phyloP scores from a whole-genome alignment of 2,797 vertebrate species.

The Gila robusta region DNA sequence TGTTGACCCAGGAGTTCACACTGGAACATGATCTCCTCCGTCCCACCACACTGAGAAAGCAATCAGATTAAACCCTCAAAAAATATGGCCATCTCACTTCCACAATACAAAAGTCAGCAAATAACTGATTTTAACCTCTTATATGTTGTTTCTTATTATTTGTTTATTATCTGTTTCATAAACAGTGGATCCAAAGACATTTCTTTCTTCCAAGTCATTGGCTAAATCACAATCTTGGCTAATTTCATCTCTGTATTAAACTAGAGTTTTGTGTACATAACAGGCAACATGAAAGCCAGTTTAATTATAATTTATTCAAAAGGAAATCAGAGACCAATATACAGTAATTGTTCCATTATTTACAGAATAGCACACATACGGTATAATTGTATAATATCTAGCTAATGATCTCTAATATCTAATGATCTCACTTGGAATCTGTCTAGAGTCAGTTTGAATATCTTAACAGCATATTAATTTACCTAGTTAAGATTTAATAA shows the following conservation, averaged over 20 bases:
- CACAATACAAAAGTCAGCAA: constrained; percentile 87
- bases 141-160: constrained; percentile 72
- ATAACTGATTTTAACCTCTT: constrained; percentile 89
- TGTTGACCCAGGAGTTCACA: constrained; percentile 92
- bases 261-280: not conserved
- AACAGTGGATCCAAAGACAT: not conserved
- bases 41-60: constrained; percentile 91
- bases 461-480: not conserved
- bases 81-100: constrained; percentile 91
- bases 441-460: not conserved
- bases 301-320: not conserved
- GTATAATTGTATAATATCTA: not conserved
- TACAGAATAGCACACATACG: not conserved
- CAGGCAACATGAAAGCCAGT: not conserved
- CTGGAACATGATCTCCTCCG: constrained; percentile 96
- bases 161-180: too few relatives aligned
- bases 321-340: not conserved
- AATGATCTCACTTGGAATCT: not conserved
- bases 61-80: constrained; percentile 96
- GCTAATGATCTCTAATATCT: too few relatives aligned
- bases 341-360: not conserved
- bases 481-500: not conserved
- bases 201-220: not conserved
- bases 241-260: not conserved
- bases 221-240: not conserved